A percentile compares a stretch with the other conserved stretches of the same genome.
Evolutionary conservation across 2,797 vertebrate species (phyloP).

Genomic region (Sebastes kiyomatsui): DNA sequence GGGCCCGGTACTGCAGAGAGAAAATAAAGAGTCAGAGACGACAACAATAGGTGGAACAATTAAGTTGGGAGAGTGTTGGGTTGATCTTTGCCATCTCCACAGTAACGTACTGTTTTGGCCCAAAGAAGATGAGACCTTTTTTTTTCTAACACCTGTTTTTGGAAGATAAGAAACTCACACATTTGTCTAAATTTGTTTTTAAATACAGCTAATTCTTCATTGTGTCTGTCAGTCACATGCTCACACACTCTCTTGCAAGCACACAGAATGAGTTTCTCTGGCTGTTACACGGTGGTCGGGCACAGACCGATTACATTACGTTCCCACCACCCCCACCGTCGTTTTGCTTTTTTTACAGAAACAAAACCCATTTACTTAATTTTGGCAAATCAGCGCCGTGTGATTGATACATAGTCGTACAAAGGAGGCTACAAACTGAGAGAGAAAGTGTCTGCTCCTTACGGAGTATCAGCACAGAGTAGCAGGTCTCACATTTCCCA

Average conservation of each 20-base stretch:
- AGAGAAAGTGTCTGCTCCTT: no score
- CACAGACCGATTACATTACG: no score
- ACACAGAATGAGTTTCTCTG: not conserved
- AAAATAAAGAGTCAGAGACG: constrained; percentile 13
- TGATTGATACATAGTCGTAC: no score
- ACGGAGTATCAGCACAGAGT: no score
- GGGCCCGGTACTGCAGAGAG: constrained; percentile 82
- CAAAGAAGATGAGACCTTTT: not conserved
- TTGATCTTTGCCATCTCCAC: not conserved
- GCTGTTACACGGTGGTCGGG: not conserved
- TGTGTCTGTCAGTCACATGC: not conserved
- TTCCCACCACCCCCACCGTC: no score
- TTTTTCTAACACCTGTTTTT: not conserved
- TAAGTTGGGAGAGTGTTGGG: not conserved
- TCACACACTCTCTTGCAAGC: not conserved
- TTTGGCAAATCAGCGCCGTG: no score
- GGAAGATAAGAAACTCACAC: not conserved
- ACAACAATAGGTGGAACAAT: not conserved
- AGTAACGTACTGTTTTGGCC: not conserved
- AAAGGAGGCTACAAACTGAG: no score
- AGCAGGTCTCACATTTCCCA: no score
- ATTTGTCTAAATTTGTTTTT: not conserved
- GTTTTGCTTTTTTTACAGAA: no score
- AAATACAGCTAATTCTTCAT: not conserved
- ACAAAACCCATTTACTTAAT: no score